Evolutionary conservation across 2,113 vertebrate genomes (phyloP).

Genomic region (Barnardius zonarius): DNA sequence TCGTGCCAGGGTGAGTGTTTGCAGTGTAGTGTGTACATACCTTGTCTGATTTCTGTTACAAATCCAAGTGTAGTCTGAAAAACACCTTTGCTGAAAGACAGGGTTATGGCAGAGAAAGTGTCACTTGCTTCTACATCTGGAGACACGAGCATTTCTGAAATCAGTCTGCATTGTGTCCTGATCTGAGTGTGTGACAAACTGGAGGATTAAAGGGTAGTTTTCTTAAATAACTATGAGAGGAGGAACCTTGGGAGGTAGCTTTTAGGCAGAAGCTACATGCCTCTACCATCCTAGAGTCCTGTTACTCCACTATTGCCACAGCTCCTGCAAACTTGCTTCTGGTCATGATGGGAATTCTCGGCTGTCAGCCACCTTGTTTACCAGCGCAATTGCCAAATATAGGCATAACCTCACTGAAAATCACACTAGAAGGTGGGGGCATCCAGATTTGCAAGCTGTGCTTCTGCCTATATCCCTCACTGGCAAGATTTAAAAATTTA

Average conservation of each 20-base stretch:
- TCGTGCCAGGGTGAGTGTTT: not conserved
- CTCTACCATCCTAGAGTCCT: not conserved
- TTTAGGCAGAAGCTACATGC: not conserved
- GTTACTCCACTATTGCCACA: accelerated
- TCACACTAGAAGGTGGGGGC: not conserved
- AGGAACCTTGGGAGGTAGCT: not conserved
- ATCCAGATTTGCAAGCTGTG: not conserved
- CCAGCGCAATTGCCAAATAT: not conserved
- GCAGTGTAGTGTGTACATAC: not conserved
- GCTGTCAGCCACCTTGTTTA: not conserved
- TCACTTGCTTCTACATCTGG: not conserved
- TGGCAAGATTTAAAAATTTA: not conserved
- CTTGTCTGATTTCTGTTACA: not conserved
- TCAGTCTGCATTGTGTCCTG: not conserved
- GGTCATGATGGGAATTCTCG: not conserved
- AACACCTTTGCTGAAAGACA: not conserved
- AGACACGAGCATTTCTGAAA: not conserved
- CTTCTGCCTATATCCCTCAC: not conserved
- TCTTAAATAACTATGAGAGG: not conserved
- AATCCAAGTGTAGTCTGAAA: not conserved
- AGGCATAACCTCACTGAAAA: not conserved
- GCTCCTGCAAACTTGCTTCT: not conserved
- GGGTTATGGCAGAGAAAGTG: not conserved
- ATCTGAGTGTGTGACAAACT: not conserved
- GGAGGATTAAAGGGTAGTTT: not conserved